Conservation (phyloP, 2,113 vertebrate species). For the Osmerus eperlanus region DNA sequence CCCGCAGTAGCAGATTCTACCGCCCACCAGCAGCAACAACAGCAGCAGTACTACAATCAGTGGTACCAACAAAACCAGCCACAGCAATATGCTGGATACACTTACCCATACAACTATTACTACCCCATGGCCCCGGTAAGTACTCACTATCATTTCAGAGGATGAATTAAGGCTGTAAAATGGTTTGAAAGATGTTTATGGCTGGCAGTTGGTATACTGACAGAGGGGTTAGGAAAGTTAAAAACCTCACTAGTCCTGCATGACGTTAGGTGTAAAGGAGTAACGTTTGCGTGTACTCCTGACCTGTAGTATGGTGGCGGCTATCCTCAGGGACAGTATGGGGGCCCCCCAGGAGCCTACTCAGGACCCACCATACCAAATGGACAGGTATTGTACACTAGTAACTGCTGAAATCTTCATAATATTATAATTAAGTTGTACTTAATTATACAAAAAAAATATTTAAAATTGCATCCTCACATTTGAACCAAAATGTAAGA, state of each 20-base stretch:
- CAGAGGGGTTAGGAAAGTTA: no score
- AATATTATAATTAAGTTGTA: not conserved
- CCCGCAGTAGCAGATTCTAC: slow-evolving; percentile 60
- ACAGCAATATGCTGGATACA: slow-evolving; percentile 80
- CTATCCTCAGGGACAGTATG: slow-evolving; percentile 79
- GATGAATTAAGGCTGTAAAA: not conserved
- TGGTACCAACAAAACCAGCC: slow-evolving; percentile 89
- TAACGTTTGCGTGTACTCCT: slow-evolving; percentile 1
- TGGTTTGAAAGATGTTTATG: no score
- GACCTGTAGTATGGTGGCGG: slow-evolving; percentile 69
- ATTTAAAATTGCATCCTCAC: no score
- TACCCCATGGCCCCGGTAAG: slow-evolving; percentile 78
- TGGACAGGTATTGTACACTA: slow-evolving; percentile 61
- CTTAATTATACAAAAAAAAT: not conserved
- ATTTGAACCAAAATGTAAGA: no score
- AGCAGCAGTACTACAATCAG: slow-evolving; percentile 80
- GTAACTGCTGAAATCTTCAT: not conserved
- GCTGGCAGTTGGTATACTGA: no score
- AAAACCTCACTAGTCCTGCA: no score
- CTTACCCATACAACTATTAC: slow-evolving; percentile 84
- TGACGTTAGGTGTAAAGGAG: not conserved
- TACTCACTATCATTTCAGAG: not conserved
- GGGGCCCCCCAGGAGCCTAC: slow-evolving; percentile 69
- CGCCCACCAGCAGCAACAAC: slow-evolving; percentile 71
- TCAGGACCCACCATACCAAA: slow-evolving; percentile 68